Evolutionary conservation across 30 jellyfish, hydroid and myxozoan species (phyloP), one percentile per base, ranked within the genome.

Genomic region (Catostylus mosaicus): DNA sequence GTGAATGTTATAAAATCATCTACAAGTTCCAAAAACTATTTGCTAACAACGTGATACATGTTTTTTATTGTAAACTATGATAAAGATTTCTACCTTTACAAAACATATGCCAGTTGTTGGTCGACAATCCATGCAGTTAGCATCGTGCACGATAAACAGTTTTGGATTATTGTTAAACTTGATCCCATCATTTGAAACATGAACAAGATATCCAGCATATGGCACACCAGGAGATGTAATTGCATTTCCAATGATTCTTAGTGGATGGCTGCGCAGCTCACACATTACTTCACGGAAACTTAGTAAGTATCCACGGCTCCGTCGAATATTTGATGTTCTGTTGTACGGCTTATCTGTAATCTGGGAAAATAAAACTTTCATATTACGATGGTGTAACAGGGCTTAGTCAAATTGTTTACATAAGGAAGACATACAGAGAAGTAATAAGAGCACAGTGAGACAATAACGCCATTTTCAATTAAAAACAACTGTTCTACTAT

Each of bases 261-360:
- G 82, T 40, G 91, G 96, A 22, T 22, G 70, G 27, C 89, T 80
- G 8, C 16, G 8, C 43, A 91, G 66, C 70, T 77, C 87, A 37
- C 98, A 91, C 78, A 87, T 48, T 29, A 67, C 69, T 64, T 91
- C 96, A 24, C 91, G 84, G 84, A 91, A 91, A 66, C 96, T 84
- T 36, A 91, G 83, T 52, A 91, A 80, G 26, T 62, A 47, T 0
- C 90, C 98, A 24, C 57, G 54, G 83, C 29, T 47, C 30, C 43
- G 7, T 46, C 0, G 43, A 7, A 6, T 20, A 18, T 38, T 80
- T 27, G 52, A 18, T 22, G 64, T 40, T 30, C 29, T 67, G 43
- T 30, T 40, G 26, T 7, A 80, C 9, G 65, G 82, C 46, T 47
- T 46, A 56, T 80, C 90, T 4, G 90, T 62, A 37, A 80, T 80